Evolutionary conservation across 1,140 invertebrate species (phyloP), one percentile per base, ranked within the genome.

Genomic region (Chelonus insularis): DNA sequence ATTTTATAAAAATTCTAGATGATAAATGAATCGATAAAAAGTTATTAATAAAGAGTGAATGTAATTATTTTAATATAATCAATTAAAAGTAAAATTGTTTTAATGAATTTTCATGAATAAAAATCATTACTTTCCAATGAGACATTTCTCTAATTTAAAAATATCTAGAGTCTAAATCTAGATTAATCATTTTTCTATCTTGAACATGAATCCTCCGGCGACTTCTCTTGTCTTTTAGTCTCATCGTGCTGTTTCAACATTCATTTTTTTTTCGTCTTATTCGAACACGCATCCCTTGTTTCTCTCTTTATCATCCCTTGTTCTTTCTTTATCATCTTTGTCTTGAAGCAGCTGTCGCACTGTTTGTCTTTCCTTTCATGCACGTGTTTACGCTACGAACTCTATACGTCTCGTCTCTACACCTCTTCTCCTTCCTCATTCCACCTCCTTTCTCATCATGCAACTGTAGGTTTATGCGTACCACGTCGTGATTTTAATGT

Each of bases 281-380:
- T 25, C 47, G 52, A 36, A 18, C 32, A 55, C 34, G 16, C 52
- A 29, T 39, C 52, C 52, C 34, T 37, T 37, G 32, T 60, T 20
- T 11, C 9, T 37, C 14, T 58, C 8, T 47, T 29, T 45, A 32
- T 12, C 34, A 51, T 12, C 9, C 29, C 50, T 54, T 41, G 4
- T 16, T 60, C 58, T 36, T 41, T 45, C 55, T 29, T 58, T 41
- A 29, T 43, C 58, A 60, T 60, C 50, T 54, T 60, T 60, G 58
- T 60, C 50, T 60, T 23, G 52, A 48, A 14, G 36, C 58, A 60
- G 58, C 58, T 60, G 58, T 60, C 58, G 58, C 39, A 29, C 36
- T 60, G 58, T 60, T 60, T 60, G 58, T 54, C 58, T 60, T 54
- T 54, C 58, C 58, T 60, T 60, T 60, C 58, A 60, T 60, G 50